Base-by-base conservation (phyloP, 2,113 vertebrate species). In the Ranitomeya imitator region DNA sequence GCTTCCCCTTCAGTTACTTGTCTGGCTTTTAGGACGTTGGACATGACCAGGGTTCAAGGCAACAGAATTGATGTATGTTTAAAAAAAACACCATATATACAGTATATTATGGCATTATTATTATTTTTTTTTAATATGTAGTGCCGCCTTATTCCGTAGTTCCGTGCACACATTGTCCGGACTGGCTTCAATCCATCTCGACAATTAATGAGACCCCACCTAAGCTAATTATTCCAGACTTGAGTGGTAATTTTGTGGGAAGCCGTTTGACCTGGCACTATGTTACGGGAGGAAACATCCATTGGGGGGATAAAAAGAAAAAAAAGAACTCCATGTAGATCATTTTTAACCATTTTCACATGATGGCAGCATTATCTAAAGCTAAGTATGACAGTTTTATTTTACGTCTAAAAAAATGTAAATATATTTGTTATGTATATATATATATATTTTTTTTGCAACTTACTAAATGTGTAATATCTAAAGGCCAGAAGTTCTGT, bases 1-100 rank as follows among this genome's bases (percentile, higher is more conserved):
- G 18, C 86, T 7, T 73, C 73, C 78, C 8, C 51, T 78, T 31
- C 55, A 85, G 18, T 59, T 45, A 81, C 59, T 84, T 60, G 67
- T 85, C 81, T 84, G 87, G 74, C 9, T 26, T 55, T 55, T 15
- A 71, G 82, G 51, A 21, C 63, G 16, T 55, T 69, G 82, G 82
- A 84, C 82, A 71, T 55, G 63, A 71, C 45, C 51, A 71, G n/a
- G 14, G 82, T 6, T 84, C 45, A 69, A 55, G 63, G 51, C 61
- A 69, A 54, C 51, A 69, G 51, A 54, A 26, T 10, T 71, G 63
- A 2, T 54, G 10, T 31, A 54, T 69, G 26, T 37, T n/a, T n/a
- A 6, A 71, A 26, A 71, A 71, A 26, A 26, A 4, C 21, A 71
- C 19, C 21, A 8, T 71, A 37, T 31, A 37, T 71, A 14, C 1